A percentile compares a stretch with the other conserved stretches of the same genome.
Evolutionary conservation across 2,888 invertebrate genomes (phyloP).

Genomic region (Bursaphelenchus okinawaensis): DNA sequence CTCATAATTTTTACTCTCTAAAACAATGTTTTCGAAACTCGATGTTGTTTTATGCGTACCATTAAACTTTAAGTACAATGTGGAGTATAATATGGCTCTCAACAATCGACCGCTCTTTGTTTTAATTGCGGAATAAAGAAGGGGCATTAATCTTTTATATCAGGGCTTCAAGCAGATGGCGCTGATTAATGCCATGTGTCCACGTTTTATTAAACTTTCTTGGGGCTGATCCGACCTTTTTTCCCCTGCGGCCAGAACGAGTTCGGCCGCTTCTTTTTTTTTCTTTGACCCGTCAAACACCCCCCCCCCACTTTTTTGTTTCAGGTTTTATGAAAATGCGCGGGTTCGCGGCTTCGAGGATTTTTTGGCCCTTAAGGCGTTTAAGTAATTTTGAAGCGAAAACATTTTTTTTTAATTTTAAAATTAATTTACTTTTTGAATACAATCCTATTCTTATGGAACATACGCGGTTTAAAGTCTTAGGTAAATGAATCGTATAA

Average conservation of each 20-base stretch:
- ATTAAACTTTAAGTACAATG: too few species aligned
- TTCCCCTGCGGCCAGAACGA: slow-evolving; percentile 1
- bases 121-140: too few species aligned
- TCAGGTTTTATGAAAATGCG: slow-evolving; percentile 4
- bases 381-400: too few species aligned
- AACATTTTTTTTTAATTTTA: too few species aligned
- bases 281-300: neutral
- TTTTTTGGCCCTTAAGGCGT: neutral
- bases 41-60: too few species aligned
- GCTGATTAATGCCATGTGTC: neutral
- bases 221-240: slow-evolving; percentile 3
- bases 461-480: neutral
- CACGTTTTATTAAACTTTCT: neutral
- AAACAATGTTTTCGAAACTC: too few species aligned
- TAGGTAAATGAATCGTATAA: neutral
- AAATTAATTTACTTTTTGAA: too few species aligned
- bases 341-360: neutral
- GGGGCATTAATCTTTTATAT: neutral
- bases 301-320: slow-evolving; percentile 7
- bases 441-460: too few species aligned
- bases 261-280: slow-evolving; percentile 9
- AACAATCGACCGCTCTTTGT: too few species aligned
- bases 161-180: neutral
- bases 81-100: too few species aligned
- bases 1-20: too few species aligned